Evolutionary conservation across 1,140 invertebrate species (phyloP).

Genomic region (Diabrotica virgifera): DNA sequence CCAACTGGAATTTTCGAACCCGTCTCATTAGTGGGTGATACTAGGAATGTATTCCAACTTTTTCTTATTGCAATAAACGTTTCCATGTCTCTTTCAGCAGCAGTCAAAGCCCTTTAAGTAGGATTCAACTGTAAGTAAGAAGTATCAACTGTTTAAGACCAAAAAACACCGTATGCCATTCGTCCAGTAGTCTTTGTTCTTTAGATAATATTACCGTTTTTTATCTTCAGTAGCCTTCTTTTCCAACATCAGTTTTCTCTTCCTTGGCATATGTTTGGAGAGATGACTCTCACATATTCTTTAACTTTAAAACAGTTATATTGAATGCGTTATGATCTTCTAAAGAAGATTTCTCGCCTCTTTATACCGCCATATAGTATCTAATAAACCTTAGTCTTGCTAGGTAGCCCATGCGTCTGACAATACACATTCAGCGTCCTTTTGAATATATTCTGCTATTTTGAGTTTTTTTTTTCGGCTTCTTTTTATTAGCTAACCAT

Average conservation of each 20-base stretch:
- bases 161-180: slow-evolving; percentile 43
- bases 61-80: slow-evolving; percentile 46
- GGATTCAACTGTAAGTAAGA: slow-evolving; percentile 31
- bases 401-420: slow-evolving; percentile 65
- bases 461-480: too few relatives aligned
- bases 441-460: slow-evolving; percentile 62
- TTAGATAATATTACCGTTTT: slow-evolving; percentile 33
- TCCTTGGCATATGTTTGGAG: slow-evolving; percentile 40
- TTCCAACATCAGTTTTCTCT: slow-evolving; percentile 43
- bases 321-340: slow-evolving; percentile 43
- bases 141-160: slow-evolving; percentile 32
- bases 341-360: slow-evolving; percentile 56
- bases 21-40: slow-evolving; percentile 26
- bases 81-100: slow-evolving; percentile 42
- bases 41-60: slow-evolving; percentile 49
- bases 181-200: slow-evolving; percentile 32
- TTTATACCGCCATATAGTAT: slow-evolving; percentile 56
- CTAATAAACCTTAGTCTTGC: slow-evolving; percentile 60
- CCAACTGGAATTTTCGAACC: slow-evolving; percentile 45
- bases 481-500: too few relatives aligned
- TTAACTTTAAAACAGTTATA: slow-evolving; percentile 38
- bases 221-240: slow-evolving; percentile 37
- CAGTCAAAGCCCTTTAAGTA: slow-evolving; percentile 42
- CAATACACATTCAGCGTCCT: slow-evolving; percentile 66
- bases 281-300: slow-evolving; percentile 44